Percentiles rank a stretch among this genome's conserved stretches.
phyloP scores from a whole-genome alignment of 1,140 invertebrate species.

The Bombyx mori region DNA sequence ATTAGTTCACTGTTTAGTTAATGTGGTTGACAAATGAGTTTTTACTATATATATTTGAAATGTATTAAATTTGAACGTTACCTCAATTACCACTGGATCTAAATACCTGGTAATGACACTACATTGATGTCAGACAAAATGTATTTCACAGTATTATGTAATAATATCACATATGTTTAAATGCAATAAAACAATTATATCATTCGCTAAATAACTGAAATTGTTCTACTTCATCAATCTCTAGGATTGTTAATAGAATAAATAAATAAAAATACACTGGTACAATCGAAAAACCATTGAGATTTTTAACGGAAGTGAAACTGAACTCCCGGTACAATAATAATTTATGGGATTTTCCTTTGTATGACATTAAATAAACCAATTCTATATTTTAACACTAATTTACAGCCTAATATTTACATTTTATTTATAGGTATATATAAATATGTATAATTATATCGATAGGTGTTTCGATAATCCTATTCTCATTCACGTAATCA shows the following conservation, averaged over 20 bases:
- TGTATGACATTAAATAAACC: constrained; percentile 69
- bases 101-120: constrained; percentile 57
- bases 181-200: constrained; percentile 60
- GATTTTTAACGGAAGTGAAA: constrained; percentile 68
- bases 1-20: no score
- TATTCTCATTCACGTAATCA: constrained; percentile 59
- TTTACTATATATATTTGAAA: constrained; percentile 3
- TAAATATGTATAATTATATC: constrained; percentile 70
- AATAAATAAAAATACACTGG: constrained; percentile 67
- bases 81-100: constrained; percentile 35
- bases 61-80: constrained; percentile 34
- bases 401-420: constrained; percentile 69
- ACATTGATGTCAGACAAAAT: constrained; percentile 68
- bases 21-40: background rate
- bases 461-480: constrained; percentile 61
- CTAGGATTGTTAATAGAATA: constrained; percentile 38
- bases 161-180: constrained; percentile 71
- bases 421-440: constrained; percentile 71
- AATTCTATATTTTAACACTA: constrained; percentile 70
- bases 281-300: constrained; percentile 70
- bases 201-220: constrained; percentile 32
- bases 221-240: constrained; percentile 12
- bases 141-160: constrained; percentile 54
- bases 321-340: constrained; percentile 65
- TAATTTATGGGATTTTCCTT: constrained; percentile 70